Percentiles rank a stretch among this genome's conserved stretches.
phyloP scores from a whole-genome alignment of 2,888 invertebrate species.

The Entomobrya proxima region DNA sequence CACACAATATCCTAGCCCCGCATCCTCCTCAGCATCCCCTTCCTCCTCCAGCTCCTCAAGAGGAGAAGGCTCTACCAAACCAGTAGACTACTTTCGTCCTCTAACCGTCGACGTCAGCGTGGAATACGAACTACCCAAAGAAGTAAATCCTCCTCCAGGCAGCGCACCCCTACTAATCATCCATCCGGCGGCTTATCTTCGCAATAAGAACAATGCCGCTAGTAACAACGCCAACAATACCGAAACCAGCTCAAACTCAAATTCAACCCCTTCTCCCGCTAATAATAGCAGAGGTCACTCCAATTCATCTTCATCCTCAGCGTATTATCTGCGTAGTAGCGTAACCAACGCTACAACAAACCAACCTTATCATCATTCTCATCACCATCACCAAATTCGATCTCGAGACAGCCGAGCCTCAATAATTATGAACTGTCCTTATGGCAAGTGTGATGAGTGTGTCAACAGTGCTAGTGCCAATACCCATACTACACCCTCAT shows the following conservation, averaged over 20 bases:
- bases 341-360: constrained; percentile 19
- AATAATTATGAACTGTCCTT: constrained; percentile 68
- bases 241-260: constrained; percentile 37
- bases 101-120: constrained; percentile 94
- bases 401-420: constrained; percentile 55
- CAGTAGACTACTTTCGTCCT: constrained; percentile 87
- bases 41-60: too few relatives aligned
- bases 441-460: constrained; percentile 74
- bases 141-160: constrained; percentile 85
- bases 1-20: constrained; percentile 8
- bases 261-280: constrained; percentile 17
- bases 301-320: constrained; percentile 6
- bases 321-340: constrained; percentile 54
- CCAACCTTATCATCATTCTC: constrained; percentile 23
- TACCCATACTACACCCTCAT: constrained; percentile 27
- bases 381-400: constrained; percentile 50
- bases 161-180: constrained; percentile 92
- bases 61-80: too few relatives aligned
- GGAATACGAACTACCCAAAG: constrained; percentile 92
- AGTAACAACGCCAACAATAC: too few relatives aligned
- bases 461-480: constrained; percentile 29
- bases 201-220: too few relatives aligned
- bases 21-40: constrained; percentile 5
- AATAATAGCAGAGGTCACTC: constrained; percentile 42
- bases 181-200: constrained; percentile 91